Conservation (phyloP, 2,888 invertebrate genomes). For the Koerneria pararmatus region DNA sequence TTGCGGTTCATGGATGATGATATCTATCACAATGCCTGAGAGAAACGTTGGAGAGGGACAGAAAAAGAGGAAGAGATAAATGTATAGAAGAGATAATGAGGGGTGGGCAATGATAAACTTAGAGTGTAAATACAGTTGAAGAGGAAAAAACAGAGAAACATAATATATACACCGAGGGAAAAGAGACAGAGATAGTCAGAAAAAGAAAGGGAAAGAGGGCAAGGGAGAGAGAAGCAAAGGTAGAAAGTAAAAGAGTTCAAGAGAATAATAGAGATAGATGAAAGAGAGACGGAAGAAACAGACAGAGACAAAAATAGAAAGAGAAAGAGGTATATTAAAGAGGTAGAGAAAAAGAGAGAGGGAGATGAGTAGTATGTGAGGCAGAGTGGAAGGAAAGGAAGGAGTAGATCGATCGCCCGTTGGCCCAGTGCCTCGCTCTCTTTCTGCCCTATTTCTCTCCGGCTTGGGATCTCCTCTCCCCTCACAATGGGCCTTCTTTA, state of each 20-base stretch:
- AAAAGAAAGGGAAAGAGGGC: not conserved
- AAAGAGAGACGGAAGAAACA: too few species aligned
- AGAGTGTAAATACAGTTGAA: not conserved
- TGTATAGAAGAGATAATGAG: not conserved
- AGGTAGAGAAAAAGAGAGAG: not conserved
- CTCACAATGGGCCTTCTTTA: constrained; percentile 43
- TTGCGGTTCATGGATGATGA: not conserved
- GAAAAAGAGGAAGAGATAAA: not conserved
- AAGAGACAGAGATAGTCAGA: not conserved
- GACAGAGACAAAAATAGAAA: too few species aligned
- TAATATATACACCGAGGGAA: not conserved
- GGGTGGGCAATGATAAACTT: not conserved
- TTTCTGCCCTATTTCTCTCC: constrained; percentile 6
- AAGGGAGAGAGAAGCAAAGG: not conserved
- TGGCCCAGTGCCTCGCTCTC: too few species aligned
- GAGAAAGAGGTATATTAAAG: not conserved
- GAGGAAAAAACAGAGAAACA: not conserved
- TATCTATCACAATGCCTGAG: not conserved
- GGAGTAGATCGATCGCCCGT: constrained; percentile 17
- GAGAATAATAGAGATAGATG: too few species aligned
- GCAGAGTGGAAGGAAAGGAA: not conserved
- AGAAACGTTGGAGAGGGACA: not conserved
- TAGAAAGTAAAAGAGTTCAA: not conserved
- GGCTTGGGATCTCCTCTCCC: not conserved
- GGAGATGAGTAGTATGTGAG: constrained; percentile 2